Evolutionary conservation across 2,888 invertebrate species (phyloP), one percentile per base, ranked within the genome.

Genomic region (Morpho deidamia): DNA sequence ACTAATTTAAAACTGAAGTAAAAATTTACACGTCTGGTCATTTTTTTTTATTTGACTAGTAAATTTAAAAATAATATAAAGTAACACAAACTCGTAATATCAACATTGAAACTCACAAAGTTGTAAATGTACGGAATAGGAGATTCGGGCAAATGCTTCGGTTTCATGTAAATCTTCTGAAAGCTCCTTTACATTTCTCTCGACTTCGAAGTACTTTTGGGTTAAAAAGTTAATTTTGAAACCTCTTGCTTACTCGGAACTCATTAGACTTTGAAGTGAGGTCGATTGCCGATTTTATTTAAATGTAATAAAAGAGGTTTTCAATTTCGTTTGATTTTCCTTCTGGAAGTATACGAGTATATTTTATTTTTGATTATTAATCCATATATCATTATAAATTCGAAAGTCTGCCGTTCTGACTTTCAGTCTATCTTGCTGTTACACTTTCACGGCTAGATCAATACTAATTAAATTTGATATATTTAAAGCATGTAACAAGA

Each of bases 101-200:
- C 44, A 44, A 49, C 49, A 57, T 51, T 48, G 51, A 58, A 51
- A 45, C 47, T 51, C 53, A 38, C n/a, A 23, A 59, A 56, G 32
- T 55, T 51, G 48, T 38, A 46, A 56, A 51, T 51, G 41, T 33
- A 49, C 39, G 43, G 49, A 51, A 51, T 51, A 59, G 56, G 44
- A 44, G 56, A 55, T 59, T 48, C 50, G 53, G 38, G 42, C 43
- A 53, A 43, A 53, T 44, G 50, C 46, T 37, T 51, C 48, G 47
- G 55, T 58, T 51, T 59, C 50, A 61, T 57, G 57, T 59, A 61
- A 61, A 61, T 61, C 46, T 51, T 46, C 45, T 55, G 37, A 49
- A 59, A 59, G 56, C 44, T 58, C 55, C 51, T 59, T 59, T 51
- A 55, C 55, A 57, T 51, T 55, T 49, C 51, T 45, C 55, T 35